These are phyloP conservation scores for Brachionichthys hirsutus DNA, from an alignment of 2,113 vertebrate genomes.

Conservation along the genomic window DNA sequence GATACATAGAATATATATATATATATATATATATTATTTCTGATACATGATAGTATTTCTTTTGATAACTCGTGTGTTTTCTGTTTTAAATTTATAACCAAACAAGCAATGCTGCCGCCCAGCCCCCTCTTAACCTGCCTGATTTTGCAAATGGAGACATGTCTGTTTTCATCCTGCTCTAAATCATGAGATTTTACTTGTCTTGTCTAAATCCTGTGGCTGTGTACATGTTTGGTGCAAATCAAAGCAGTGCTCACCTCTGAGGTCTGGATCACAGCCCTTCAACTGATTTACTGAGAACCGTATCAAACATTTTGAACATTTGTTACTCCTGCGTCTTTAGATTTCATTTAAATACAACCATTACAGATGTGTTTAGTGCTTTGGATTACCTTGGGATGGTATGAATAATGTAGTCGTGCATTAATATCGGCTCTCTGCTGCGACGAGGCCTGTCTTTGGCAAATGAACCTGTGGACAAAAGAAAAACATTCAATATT, in stretches of 20 bases:
- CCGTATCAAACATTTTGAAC: background rate
- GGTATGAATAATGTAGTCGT: background rate
- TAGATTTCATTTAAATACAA: too few relatives aligned
- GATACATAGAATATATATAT: background rate
- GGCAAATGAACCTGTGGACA: background rate
- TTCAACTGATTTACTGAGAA: background rate
- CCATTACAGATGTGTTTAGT: background rate
- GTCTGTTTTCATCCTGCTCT: slow-evolving; percentile 44
- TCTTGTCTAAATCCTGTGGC: slow-evolving; percentile 35
- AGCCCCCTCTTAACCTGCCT: slow-evolving; percentile 32
- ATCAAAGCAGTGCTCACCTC: slow-evolving; percentile 37
- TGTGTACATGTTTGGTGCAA: slow-evolving; percentile 26
- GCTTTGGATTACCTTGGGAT: background rate
- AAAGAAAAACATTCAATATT: background rate
- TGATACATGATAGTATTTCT: slow-evolving; percentile 1
- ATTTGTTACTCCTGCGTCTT: too few relatives aligned
- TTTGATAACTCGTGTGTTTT: slow-evolving; percentile 8
- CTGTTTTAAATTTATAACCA: slow-evolving; percentile 5
- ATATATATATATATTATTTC: background rate
- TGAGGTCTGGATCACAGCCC: slow-evolving; percentile 8
- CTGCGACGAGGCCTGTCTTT: background rate
- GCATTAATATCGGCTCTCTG: background rate
- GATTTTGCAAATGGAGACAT: slow-evolving; percentile 33
- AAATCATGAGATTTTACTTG: slow-evolving; percentile 55
- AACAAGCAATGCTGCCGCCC: slow-evolving; percentile 2